Percentiles rank a stretch among this genome's conserved stretches.
phyloP scores from a whole-genome alignment of 2,888 invertebrate genomes.

The Odontomyia ornata region DNA sequence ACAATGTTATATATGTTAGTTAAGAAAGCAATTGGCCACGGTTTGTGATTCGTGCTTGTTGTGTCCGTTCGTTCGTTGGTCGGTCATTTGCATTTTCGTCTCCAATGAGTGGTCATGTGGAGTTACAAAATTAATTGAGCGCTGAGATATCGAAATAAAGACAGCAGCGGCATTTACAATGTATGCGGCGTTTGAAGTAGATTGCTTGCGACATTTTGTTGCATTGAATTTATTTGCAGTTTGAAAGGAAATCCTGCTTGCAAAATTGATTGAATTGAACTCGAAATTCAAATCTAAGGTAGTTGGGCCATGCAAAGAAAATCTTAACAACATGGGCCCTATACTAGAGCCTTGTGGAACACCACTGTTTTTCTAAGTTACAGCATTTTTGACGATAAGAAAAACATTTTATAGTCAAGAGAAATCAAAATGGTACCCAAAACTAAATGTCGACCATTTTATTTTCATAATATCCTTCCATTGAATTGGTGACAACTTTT shows the following conservation, averaged over 20 bases:
- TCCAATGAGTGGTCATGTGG: slow-evolving; percentile 43
- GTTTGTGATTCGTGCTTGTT: slow-evolving; percentile 29
- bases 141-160: background rate
- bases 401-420: too few relatives aligned
- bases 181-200: too few relatives aligned
- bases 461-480: too few relatives aligned
- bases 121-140: slow-evolving; percentile 42
- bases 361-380: background rate
- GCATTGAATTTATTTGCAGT: background rate
- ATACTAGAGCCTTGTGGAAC: background rate
- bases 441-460: too few relatives aligned
- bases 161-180: too few relatives aligned
- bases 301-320: too few relatives aligned
- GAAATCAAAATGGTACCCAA: too few relatives aligned
- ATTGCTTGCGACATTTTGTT: too few relatives aligned
- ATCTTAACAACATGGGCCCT: background rate
- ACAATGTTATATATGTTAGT: background rate
- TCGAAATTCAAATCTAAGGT: too few relatives aligned
- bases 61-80: too few relatives aligned
- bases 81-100: slow-evolving; percentile 43
- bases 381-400: too few relatives aligned
- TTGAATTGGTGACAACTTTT: background rate
- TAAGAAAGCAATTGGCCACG: slow-evolving; percentile 40
- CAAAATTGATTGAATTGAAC: slow-evolving; percentile 14
- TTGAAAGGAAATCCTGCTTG: slow-evolving; percentile 31